Percentiles rank a stretch among this genome's conserved stretches.
Conservation (phyloP, 2,888 invertebrate genomes). For the Antheraea assamensis region DNA sequence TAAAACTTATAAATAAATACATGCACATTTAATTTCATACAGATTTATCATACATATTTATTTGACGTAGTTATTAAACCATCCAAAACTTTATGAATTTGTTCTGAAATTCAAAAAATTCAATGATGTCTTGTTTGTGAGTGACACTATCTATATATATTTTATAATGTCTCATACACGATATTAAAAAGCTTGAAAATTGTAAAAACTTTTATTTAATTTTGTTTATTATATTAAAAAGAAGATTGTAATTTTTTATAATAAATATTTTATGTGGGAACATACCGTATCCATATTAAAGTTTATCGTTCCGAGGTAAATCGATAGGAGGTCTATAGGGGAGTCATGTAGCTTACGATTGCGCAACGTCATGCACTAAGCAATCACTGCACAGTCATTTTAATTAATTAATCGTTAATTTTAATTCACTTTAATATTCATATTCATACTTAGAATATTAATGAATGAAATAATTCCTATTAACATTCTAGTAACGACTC, state of each 20-base stretch:
- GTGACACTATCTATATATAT: background rate
- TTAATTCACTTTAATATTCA: constrained; percentile 30
- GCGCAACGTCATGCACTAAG: constrained; percentile 40
- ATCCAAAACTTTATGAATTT: too few relatives aligned
- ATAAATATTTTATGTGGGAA: constrained; percentile 23
- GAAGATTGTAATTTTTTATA: background rate
- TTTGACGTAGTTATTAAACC: too few relatives aligned
- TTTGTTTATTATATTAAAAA: too few relatives aligned
- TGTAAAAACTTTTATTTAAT: too few relatives aligned
- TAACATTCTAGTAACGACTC: too few relatives aligned
- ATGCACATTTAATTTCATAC: too few relatives aligned
- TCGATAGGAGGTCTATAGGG: constrained; percentile 37
- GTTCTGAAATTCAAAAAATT: background rate
- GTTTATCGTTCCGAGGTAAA: constrained; percentile 18
- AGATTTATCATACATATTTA: too few relatives aligned
- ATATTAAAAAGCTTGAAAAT: background rate
- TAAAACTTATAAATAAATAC: too few relatives aligned
- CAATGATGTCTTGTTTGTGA: too few relatives aligned
- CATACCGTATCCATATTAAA: constrained; percentile 30
- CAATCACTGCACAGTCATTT: constrained; percentile 38
- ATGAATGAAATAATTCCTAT: background rate
- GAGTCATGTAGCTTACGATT: constrained; percentile 28
- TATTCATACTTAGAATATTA: background rate
- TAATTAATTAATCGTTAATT: constrained; percentile 47
- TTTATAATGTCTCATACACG: background rate